Conservation (phyloP, 1,140 invertebrate species). For the Paracyclopina nana region DNA sequence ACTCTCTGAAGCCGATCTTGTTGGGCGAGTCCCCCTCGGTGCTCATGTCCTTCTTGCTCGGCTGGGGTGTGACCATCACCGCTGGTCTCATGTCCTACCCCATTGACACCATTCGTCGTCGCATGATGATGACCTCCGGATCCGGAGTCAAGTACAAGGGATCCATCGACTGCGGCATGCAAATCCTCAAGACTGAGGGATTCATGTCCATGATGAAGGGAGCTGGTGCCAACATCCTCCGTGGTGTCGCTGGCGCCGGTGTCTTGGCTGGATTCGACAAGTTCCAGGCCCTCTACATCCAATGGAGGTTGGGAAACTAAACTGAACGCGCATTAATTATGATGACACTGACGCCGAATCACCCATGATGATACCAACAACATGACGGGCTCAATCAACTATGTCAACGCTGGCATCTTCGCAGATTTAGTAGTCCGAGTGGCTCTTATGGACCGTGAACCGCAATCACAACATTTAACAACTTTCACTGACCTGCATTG, state of each 20-base stretch:
- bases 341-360: too few relatives aligned
- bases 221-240: conserved; percentile 13
- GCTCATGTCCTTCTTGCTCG: conserved; percentile 25
- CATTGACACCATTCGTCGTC: conserved; percentile 76
- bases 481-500: too few relatives aligned
- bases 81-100: conserved; percentile 80
- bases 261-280: conserved; percentile 12
- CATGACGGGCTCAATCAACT: too few relatives aligned
- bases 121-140: conserved; percentile 81
- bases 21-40: conserved; percentile 43
- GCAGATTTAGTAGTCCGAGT: too few relatives aligned
- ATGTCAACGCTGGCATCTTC: too few relatives aligned
- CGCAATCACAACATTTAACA: too few relatives aligned
- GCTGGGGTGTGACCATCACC: conserved; percentile 50
- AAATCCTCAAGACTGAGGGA: conserved; percentile 30
- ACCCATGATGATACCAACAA: too few relatives aligned
- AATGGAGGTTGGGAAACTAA: too few relatives aligned
- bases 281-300: conserved; percentile 3
- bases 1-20: conserved; percentile 68
- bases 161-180: conserved; percentile 57
- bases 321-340: too few relatives aligned
- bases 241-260: conserved; percentile 9
- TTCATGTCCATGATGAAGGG: conserved; percentile 2
- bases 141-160: conserved; percentile 54
- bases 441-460: too few relatives aligned